These are phyloP conservation scores for Scaptomyza tumidula DNA, from an alignment of 2,888 invertebrate species.

Conservation along the genomic window DNA sequence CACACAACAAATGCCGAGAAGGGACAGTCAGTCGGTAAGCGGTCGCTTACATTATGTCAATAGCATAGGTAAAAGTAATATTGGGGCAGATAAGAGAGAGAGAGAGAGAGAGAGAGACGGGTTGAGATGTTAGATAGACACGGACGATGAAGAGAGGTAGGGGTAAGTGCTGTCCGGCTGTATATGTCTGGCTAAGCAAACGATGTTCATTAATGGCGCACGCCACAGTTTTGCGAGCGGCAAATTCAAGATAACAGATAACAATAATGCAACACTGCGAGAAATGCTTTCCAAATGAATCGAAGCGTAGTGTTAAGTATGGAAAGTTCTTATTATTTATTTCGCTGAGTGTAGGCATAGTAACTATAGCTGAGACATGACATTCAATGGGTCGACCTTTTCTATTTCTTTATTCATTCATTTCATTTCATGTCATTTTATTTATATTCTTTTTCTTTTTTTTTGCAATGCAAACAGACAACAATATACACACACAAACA, in stretches of 20 bases:
- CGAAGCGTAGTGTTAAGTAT: not conserved
- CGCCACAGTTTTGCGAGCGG: constrained; percentile 65
- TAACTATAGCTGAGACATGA: constrained; percentile 41
- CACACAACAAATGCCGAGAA: constrained; percentile 20
- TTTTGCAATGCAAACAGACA: constrained; percentile 64
- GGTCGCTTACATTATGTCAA: constrained; percentile 75
- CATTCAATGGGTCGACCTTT: constrained; percentile 61
- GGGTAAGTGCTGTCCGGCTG: constrained; percentile 18
- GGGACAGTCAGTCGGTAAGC: constrained; percentile 22
- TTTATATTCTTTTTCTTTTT: constrained; percentile 4
- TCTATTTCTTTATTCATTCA: constrained; percentile 59
- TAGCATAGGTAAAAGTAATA: constrained; percentile 56
- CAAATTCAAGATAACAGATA: constrained; percentile 72
- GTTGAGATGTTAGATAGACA: not conserved
- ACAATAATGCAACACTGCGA: constrained; percentile 49
- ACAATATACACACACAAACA: constrained; percentile 50
- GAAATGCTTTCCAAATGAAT: constrained; percentile 4
- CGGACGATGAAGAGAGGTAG: not conserved
- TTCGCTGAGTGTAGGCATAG: constrained; percentile 37
- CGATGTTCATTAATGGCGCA: constrained; percentile 76
- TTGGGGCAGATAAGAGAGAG: constrained; percentile 3
- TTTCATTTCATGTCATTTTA: constrained; percentile 16
- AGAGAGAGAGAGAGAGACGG: not conserved
- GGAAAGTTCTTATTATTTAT: not conserved
- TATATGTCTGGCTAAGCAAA: constrained; percentile 73